phyloP scores from a whole-genome alignment of 2,888 invertebrate species.

The Tinea semifulvella region DNA sequence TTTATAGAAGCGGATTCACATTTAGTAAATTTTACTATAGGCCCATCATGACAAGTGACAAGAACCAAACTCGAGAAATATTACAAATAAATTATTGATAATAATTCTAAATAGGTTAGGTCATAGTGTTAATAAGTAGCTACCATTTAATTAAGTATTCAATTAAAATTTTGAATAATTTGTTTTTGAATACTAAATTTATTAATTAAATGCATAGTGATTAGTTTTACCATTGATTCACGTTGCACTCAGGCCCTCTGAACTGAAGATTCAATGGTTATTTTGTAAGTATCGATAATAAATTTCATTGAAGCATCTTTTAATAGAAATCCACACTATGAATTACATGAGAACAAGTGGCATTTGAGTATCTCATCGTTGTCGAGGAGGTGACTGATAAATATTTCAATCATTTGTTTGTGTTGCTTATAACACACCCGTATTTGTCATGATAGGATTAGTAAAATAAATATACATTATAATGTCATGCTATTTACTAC shows the following conservation, averaged over 20 bases:
- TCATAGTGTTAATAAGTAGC: no score
- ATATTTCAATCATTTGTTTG: background rate
- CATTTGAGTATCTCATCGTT: background rate
- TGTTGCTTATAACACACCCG: background rate
- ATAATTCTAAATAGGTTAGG: no score
- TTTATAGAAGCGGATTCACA: no score
- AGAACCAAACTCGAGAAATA: no score
- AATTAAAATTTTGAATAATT: background rate
- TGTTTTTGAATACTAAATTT: slow-evolving; percentile 1
- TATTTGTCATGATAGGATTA: background rate
- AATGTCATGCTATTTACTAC: no score
- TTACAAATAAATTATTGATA: no score
- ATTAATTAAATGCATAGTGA: background rate
- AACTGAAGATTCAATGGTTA: background rate
- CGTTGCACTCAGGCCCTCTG: background rate
- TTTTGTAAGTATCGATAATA: slow-evolving; percentile 7
- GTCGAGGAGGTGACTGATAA: background rate
- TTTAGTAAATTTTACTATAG: no score
- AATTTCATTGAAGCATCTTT: slow-evolving; percentile 4
- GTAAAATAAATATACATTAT: no score
- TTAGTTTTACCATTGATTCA: background rate
- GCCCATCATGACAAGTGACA: no score
- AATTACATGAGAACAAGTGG: slow-evolving; percentile 10
- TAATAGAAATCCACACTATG: slow-evolving; percentile 9
- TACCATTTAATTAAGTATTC: no score